A percentile compares a stretch with the other conserved stretches of the same genome.
Conservation (phyloP, 1,140 invertebrate species). For the Calliphora vicina region DNA sequence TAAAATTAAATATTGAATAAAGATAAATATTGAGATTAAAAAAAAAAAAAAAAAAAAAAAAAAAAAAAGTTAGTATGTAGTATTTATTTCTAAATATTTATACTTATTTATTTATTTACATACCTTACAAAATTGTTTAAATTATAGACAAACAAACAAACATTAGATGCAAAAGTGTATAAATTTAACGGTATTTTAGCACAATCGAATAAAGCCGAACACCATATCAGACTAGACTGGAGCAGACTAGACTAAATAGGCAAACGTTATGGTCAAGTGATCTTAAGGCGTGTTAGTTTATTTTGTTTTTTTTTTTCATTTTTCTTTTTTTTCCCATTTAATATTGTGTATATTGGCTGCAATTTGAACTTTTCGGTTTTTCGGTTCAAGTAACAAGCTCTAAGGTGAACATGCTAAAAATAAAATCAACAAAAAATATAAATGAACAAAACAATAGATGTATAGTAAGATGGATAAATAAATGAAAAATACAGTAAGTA, state of each 20-base stretch:
- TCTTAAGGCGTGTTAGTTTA: neutral
- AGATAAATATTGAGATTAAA: too few relatives aligned
- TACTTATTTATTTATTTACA: neutral
- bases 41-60: too few relatives aligned
- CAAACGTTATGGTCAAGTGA: neutral
- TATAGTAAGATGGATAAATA: too few relatives aligned
- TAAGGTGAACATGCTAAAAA: neutral
- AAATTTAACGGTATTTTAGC: conserved; percentile 11
- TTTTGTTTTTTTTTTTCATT: neutral
- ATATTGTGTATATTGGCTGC: neutral
- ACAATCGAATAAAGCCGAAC: neutral
- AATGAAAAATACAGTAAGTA: too few relatives aligned
- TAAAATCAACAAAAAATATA: neutral
- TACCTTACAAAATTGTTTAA: neutral
- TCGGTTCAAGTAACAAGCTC: neutral
- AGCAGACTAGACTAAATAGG: neutral
- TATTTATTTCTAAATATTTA: neutral
- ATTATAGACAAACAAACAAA: neutral
- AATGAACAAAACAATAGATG: too few relatives aligned
- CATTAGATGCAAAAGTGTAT: neutral
- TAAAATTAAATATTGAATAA: too few relatives aligned
- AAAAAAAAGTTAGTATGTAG: too few relatives aligned
- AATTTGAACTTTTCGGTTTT: neutral
- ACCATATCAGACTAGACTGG: too few relatives aligned
- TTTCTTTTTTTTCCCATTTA: neutral